phyloP scores from a whole-genome alignment of 2,113 vertebrate genomes.

The Neodontobutis hainanensis region DNA sequence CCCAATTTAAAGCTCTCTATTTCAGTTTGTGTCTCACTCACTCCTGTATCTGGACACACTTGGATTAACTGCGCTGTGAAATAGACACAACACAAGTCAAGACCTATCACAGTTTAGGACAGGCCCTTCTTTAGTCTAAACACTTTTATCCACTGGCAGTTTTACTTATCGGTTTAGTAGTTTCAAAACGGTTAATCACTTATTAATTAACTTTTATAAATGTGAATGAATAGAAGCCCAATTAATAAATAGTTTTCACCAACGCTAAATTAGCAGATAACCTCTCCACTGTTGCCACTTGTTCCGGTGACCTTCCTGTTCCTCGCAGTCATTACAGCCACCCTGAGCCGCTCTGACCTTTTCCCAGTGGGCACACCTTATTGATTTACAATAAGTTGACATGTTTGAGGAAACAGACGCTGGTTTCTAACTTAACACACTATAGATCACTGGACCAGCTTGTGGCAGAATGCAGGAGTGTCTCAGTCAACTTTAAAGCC shows the following conservation, averaged over 20 bases:
- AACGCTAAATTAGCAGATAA: neutral
- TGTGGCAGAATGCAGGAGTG: neutral
- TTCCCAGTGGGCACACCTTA: neutral
- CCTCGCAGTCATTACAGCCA: conserved; percentile 13
- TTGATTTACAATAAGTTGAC: conserved; percentile 35
- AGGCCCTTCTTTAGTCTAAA: too few relatives aligned
- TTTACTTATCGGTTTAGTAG: too few relatives aligned
- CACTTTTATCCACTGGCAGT: too few relatives aligned
- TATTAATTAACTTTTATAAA: too few relatives aligned
- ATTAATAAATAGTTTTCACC: neutral
- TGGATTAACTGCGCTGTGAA: neutral
- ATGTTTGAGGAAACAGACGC: conserved; percentile 30
- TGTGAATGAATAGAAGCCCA: neutral
- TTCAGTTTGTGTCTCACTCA: neutral
- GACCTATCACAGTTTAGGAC: neutral
- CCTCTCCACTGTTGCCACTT: neutral
- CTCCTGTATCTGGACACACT: neutral
- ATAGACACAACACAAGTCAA: neutral
- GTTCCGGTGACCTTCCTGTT: conserved; percentile 6
- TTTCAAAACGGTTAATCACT: too few relatives aligned
- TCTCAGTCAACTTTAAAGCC: neutral
- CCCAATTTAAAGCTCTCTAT: neutral
- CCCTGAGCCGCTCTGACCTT: conserved; percentile 9
- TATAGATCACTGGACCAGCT: conserved; percentile 6
- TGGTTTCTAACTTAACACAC: conserved; percentile 20